Base-by-base conservation (phyloP, 2,888 invertebrate species). In the Tachina grossa region DNA sequence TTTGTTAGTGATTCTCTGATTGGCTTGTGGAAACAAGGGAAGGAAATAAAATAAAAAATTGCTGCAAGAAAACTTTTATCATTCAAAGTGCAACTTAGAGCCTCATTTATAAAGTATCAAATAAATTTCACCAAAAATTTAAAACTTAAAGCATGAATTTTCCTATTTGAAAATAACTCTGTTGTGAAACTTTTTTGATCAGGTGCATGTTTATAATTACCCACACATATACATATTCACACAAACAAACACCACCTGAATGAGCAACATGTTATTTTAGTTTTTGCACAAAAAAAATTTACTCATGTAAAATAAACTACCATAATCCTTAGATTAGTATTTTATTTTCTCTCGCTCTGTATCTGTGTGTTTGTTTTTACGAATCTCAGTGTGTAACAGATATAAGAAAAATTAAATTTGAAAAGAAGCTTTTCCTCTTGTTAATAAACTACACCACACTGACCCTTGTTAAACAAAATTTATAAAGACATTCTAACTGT, bases 191-290 rank as follows among this genome's bases (percentile, higher is more conserved):
- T 31, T 31, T 31, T 31, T 31, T 6, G 31, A 74, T 13, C n/a
- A 45, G n/a, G 6, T 16, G 19, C 14, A 13, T 4, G 1, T 14
- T 51, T 47, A 5, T 9, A 8, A 9, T n/a, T 13, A 47, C 41
- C 22, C 1, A 51, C 4, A 41, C 9, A 19, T 2, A 14, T 13
- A 68, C 11, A 55, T 19, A 13, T 39, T 31, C 22, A 69, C 39
- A 69, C 22, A 55, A 41, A 16, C 22, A 72, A 16, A 55, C 53
- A 43, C 80, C 41, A 72, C 31, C 9, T 53, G 11, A 69, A 74
- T 43, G 82, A 85, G 85, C 85, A 85, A 85, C 85, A 83, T 71
- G 84, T 85, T 87, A 85, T 86, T 77, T 76, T 77, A 72, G 79
- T 85, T 85, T 83, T 69, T 78, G 66, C 78, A 61, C 61, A 49